Base-by-base conservation (phyloP, 2,888 invertebrate species). In the Odiellus spinosus region DNA sequence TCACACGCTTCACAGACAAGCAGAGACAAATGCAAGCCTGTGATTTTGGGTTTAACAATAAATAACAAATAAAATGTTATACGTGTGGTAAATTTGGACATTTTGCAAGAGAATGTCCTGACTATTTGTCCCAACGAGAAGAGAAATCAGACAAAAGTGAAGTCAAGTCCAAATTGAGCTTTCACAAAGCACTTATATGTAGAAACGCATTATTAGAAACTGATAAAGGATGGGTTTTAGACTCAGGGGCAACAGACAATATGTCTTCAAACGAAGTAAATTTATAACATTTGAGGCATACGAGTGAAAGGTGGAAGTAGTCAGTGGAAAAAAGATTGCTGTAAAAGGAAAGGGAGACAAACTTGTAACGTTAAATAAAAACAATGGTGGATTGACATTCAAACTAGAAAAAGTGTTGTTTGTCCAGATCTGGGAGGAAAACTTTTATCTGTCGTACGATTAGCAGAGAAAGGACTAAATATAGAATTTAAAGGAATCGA, bases 171-270 rank as follows among this genome's bases (percentile, higher is more conserved):
- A 26, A 26, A 8, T 26, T 26, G 26, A 4, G 26, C 26, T 6
- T 6, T 4, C 4, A 8, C 8, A 26, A 8, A 26, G 8, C 26
- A 26, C 26, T 4, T 26, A 26, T 8, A 26, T 26, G 8, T 26
- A 26, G 26, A 26, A 8, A 26, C 4, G 26, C 4, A 26, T 6
- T 26, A 8, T 26, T 6, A 26, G 4, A 8, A 26, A 26, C 26
- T n/a, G n/a, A 26, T 26, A 8, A 8, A 6, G 26, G 4, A 26
- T 47, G 47, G 47, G 33, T 44, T 39, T 4, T 47, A 2, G 44
- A 47, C 21, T 33, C 20, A 32, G 41, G 47, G 12, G 47, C 47
- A 1, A 47, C 47, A 14, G 40, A 47, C n/a, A 43, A 44, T 26
- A 47, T 47, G 47, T 40, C 44, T 1, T 47, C 6, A 19, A 47